These are phyloP conservation scores for Chelidonichthys spinosus DNA, from an alignment of 2,797 vertebrate genomes.

Conservation along the genomic window DNA sequence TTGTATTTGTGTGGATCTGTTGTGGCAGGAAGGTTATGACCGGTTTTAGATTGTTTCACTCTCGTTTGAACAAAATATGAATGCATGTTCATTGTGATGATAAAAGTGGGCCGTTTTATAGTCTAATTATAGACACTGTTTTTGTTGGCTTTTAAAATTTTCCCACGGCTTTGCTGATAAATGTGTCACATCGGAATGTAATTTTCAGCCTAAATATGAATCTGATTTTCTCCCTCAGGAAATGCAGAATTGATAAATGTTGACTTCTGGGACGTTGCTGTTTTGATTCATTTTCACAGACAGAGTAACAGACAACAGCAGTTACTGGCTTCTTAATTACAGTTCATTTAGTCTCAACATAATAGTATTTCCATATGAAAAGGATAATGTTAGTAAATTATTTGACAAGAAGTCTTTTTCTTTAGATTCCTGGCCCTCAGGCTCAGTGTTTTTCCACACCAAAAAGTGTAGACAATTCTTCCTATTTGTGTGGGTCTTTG, in stretches of 20 bases:
- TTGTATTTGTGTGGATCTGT: too few relatives aligned
- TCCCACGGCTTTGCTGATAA: background rate
- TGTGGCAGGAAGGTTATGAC: too few relatives aligned
- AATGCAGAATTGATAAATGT: background rate
- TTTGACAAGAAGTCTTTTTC: conserved; percentile 25
- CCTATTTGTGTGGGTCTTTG: conserved; percentile 48
- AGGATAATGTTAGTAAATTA: conserved; percentile 8
- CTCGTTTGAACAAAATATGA: too few relatives aligned
- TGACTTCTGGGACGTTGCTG: conserved; percentile 3
- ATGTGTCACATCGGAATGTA: background rate
- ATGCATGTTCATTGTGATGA: background rate
- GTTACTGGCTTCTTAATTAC: conserved; percentile 28
- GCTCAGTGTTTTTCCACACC: conserved; percentile 52
- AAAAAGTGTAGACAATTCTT: conserved; percentile 50
- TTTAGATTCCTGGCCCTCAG: conserved; percentile 24
- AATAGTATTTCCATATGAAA: conserved; percentile 28
- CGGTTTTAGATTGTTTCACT: too few relatives aligned
- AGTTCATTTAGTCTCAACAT: conserved; percentile 6
- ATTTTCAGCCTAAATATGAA: background rate
- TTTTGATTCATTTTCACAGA: conserved; percentile 23
- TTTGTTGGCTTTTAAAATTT: background rate
- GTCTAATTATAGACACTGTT: background rate
- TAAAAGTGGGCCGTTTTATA: background rate
- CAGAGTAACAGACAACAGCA: conserved; percentile 16
- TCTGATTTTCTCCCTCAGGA: background rate